phyloP scores from a whole-genome alignment of 2,888 invertebrate genomes.

The Himalopsyche anomala region DNA sequence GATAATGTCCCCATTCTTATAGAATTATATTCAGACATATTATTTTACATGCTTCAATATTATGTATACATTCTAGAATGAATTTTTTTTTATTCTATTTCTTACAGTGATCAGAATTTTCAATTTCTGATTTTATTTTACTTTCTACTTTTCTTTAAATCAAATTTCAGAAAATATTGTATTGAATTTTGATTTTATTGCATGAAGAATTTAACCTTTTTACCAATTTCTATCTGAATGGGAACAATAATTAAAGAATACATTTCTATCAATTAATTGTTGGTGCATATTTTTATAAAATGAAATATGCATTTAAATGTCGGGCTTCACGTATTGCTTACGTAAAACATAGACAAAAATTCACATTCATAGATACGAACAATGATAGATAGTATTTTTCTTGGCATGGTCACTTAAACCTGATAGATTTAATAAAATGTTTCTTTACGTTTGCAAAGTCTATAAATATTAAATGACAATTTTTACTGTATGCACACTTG shows the following conservation, averaged over 20 bases:
- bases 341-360: too few species aligned
- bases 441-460: not conserved
- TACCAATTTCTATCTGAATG: not conserved
- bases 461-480: not conserved
- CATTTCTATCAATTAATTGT: not conserved
- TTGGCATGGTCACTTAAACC: conserved; percentile 14
- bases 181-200: not conserved
- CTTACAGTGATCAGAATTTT: not conserved
- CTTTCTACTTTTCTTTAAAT: not conserved
- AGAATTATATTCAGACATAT: conserved; percentile 8
- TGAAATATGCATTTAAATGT: too few species aligned
- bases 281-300: not conserved
- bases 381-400: not conserved
- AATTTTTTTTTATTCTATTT: not conserved
- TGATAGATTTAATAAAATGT: not conserved
- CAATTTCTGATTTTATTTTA: not conserved
- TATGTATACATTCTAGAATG: not conserved
- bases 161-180: not conserved
- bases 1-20: conserved; percentile 58
- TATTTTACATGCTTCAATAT: not conserved
- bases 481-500: not conserved
- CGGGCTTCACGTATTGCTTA: too few species aligned
- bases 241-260: not conserved
- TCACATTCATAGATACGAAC: too few species aligned
- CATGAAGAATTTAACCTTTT: not conserved